Conservation (phyloP, 2,888 invertebrate genomes). For the Epirrhoe alternata region DNA sequence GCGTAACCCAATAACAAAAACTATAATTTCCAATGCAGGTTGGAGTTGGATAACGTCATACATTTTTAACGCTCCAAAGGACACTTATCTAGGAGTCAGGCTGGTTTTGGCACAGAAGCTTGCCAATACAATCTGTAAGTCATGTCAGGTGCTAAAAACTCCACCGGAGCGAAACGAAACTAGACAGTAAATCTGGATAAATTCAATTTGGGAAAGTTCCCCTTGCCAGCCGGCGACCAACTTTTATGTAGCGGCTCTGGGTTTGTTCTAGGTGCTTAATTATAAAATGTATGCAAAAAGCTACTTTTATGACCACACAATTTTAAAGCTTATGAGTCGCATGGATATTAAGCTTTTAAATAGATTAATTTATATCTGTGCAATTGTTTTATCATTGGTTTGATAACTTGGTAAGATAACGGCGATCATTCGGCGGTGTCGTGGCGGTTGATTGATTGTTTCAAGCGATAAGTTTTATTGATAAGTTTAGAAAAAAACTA, state of each 20-base stretch:
- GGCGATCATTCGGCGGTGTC: too few species aligned
- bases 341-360: neutral
- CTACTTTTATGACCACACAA: neutral
- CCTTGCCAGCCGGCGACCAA: constrained; percentile 50
- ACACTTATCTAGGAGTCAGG: constrained; percentile 32
- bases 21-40: neutral
- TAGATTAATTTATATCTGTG: neutral
- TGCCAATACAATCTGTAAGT: constrained; percentile 73
- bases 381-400: too few species aligned
- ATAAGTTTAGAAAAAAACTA: too few species aligned
- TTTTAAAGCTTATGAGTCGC: neutral
- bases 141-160: constrained; percentile 79
- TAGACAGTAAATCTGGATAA: constrained; percentile 70
- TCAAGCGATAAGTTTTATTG: too few species aligned
- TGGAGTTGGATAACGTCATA: neutral
- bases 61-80: constrained; percentile 4
- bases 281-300: constrained; percentile 34
- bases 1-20: neutral
- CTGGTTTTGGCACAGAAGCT: constrained; percentile 55
- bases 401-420: too few species aligned
- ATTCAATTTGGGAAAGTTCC: constrained; percentile 70
- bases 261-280: constrained; percentile 52
- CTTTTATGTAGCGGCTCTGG: constrained; percentile 56
- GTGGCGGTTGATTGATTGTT: too few species aligned
- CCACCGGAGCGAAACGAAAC: constrained; percentile 59